These are phyloP conservation scores for Microcebus ravelobensis DNA, from an alignment of 2,113 vertebrate species.

Conservation along the genomic window DNA sequence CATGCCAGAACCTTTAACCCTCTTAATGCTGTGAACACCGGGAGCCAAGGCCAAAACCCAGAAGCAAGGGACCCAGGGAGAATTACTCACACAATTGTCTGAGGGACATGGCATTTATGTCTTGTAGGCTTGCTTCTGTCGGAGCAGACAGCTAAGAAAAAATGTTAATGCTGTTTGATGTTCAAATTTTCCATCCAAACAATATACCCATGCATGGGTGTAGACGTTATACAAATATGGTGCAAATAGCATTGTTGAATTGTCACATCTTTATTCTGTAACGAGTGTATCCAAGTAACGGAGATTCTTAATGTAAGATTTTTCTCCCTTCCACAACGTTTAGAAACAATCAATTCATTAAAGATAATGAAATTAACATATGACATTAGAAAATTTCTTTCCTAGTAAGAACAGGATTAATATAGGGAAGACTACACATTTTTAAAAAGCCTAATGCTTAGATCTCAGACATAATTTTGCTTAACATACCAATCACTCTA, in stretches of 20 bases:
- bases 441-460: not conserved
- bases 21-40: slow-evolving; percentile 92
- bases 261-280: not conserved
- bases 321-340: not conserved
- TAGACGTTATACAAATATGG: not conserved
- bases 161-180: not conserved
- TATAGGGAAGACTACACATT: not conserved
- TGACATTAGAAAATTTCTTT: not conserved
- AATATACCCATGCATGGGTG: not conserved
- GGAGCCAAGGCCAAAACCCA: slow-evolving; percentile 90
- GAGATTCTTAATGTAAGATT: not conserved
- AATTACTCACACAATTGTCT: slow-evolving; percentile 82
- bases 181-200: slow-evolving; percentile 12
- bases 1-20: slow-evolving; percentile 95
- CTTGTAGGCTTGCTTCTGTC: slow-evolving; percentile 54
- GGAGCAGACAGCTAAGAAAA: slow-evolving; percentile 46
- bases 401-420: not conserved
- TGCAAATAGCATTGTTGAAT: not conserved
- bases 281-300: not conserved
- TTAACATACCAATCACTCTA: not conserved
- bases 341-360: slow-evolving; percentile 8
- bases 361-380: slow-evolving; percentile 13
- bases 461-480: not conserved
- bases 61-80: slow-evolving; percentile 81
- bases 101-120: slow-evolving; percentile 77